Base-by-base conservation (phyloP, 1,140 invertebrate species). In the Leucophenga varia region DNA sequence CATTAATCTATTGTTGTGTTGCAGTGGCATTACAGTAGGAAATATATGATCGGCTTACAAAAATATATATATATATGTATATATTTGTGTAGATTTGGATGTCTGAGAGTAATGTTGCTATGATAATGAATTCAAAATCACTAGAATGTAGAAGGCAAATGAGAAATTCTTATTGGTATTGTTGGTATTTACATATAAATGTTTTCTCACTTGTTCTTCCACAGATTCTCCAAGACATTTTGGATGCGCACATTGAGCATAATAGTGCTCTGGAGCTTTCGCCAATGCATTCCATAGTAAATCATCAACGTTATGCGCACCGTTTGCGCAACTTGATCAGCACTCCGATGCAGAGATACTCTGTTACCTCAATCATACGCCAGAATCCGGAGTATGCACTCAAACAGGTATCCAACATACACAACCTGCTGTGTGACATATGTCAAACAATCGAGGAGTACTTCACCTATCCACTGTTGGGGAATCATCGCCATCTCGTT, bases 371-470 rank as follows among this genome's bases (percentile, higher is more conserved):
- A 1, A 54, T 72, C 5, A 68, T 73, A 39, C 65, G 65, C 17
- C 57, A 64, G n/a, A 73, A 68, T 43, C 70, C 70, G 1, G 56
- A 70, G 12, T 59, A 52, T 5, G 57, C 69, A 28, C 57, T 74
- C 3, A 68, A 68, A 21, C 59, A 72, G 46, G 64, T 72, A 19
- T 59, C 68, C 7, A 70, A 74, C 21, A 67, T 74, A 18, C 71
- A 74, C 38, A 72, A 74, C 46, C 43, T 74, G 1, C 50, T 74
- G 1, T 74, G 71, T 25, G 72, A 74, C 35, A 72, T 71, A 28
- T 74, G 72, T 22, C 53, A 61, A 12, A 69, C 63, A 6, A 72
- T 72, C 16, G 72, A 74, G 36, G 71, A 74, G 18, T 74, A 74
- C 9, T 74, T 74, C 7, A 70, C 65, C 0, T 74, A 74, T 55